Percentiles rank a stretch among this genome's conserved stretches.
phyloP scores from a whole-genome alignment of 2,797 vertebrate species.

The Sebastes hubbsi region DNA sequence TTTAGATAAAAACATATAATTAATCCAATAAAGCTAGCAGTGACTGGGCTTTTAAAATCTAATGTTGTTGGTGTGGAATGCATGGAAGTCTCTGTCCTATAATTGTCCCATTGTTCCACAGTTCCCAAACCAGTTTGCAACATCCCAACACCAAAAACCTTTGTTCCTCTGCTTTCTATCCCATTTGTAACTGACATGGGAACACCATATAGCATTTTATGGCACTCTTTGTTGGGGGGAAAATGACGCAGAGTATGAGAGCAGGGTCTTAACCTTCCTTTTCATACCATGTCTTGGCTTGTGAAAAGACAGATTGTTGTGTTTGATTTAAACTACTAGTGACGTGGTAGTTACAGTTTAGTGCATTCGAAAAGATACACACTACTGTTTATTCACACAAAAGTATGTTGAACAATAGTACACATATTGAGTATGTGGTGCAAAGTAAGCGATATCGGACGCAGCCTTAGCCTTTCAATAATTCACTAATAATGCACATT shows the following conservation, averaged over 20 bases:
- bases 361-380: too few relatives aligned
- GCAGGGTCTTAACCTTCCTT: constrained; percentile 23
- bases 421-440: too few relatives aligned
- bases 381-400: too few relatives aligned
- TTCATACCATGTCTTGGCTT: background rate
- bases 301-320: background rate
- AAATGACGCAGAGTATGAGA: constrained; percentile 27
- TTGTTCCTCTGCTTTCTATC: constrained; percentile 52
- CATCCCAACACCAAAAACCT: constrained; percentile 20
- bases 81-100: constrained; percentile 22
- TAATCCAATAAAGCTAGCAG: background rate
- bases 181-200: constrained; percentile 49
- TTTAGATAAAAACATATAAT: background rate
- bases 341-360: too few relatives aligned
- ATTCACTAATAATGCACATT: background rate
- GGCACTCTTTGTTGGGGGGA: constrained; percentile 51
- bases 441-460: too few relatives aligned
- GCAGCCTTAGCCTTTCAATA: background rate
- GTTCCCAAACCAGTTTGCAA: constrained; percentile 40
- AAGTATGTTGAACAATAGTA: too few relatives aligned
- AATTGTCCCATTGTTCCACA: constrained; percentile 54
- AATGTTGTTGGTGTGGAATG: constrained; percentile 20
- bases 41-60: background rate
- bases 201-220: constrained; percentile 63
- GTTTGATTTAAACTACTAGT: background rate